Evolutionary conservation across 2,888 invertebrate genomes (phyloP), one percentile per base, ranked within the genome.

Genomic region (Drosophila fungiperda): DNA sequence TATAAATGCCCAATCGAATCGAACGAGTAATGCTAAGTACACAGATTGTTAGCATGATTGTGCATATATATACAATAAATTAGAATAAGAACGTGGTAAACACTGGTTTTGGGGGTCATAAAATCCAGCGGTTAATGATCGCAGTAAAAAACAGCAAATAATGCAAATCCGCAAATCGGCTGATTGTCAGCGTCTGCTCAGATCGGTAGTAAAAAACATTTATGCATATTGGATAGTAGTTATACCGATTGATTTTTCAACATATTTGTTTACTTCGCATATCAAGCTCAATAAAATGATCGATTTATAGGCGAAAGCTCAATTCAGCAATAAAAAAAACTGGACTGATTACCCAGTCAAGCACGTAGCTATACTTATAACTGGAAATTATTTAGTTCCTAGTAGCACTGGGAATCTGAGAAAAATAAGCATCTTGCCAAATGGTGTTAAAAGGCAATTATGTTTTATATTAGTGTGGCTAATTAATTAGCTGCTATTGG

Each of bases 81-180:
- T 87, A 89, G 89, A 89, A 87, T 68, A 82, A 89, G 82, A 87
- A 83, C 72, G 73, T 77, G 81, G 60, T 78, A 72, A 73, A 64
- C 71, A 59, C n/a, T 48, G 61, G 57, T 3, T 64, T 81, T 80
- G 84, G 84, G 87, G 89, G 89, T 83, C 83, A 84, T 60, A 68
- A 67, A 70, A 70, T 55, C 26, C 53, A 35, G 87, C 89, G 82
- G 83, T 87, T 83, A 83, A 89, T 74, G 83, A 89, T 87, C 89
- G 89, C 78, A 63, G 64, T 74, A 67, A 84, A 84, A 78, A 76
- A 62, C 50, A 36, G 70, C 68, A 40, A 58, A 73, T 55, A 70
- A 75, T 82, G 81, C 85, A 74, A 77, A 77, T 70, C 35, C 42
- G 61, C 59, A 26, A 2, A 77, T 70, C 35, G 49, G 61, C 59